Conservation (phyloP, 2,797 vertebrate genomes). For the Sciaenops ocellatus region DNA sequence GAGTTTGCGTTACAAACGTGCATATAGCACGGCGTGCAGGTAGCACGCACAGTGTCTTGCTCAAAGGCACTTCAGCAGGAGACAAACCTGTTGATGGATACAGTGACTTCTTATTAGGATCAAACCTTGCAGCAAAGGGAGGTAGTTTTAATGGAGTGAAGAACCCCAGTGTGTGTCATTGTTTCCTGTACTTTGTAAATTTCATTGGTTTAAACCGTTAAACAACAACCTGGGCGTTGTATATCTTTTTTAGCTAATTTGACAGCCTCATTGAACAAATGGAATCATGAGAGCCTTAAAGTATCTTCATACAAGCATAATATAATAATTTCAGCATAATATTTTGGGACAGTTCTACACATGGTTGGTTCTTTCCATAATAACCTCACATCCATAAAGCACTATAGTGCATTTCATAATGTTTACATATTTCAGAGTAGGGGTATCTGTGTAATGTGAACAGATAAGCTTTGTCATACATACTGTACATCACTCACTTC, state of each 20-base stretch:
- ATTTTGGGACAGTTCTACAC: not conserved
- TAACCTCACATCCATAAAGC: slow-evolving; percentile 1
- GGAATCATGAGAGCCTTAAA: not conserved
- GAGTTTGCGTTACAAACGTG: slow-evolving; percentile 6
- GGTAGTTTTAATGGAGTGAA: not conserved
- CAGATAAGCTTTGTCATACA: slow-evolving; percentile 5
- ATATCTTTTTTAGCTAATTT: not conserved
- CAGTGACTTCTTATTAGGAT: not conserved
- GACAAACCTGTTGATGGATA: not conserved
- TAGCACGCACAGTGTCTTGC: not conserved
- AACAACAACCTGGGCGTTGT: not conserved
- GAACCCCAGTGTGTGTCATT: not conserved
- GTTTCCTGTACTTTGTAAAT: not conserved
- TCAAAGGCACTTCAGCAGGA: slow-evolving; percentile 9
- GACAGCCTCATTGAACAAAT: not conserved
- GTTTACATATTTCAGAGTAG: slow-evolving; percentile 14
- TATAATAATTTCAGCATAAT: not conserved
- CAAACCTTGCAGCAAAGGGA: not conserved
- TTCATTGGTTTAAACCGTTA: not conserved
- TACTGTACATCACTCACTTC: not conserved
- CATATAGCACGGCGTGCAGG: not conserved
- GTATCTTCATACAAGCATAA: not conserved
- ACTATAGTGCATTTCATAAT: slow-evolving; percentile 3
- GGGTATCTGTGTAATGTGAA: not conserved
- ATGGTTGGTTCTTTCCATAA: not conserved